These are phyloP conservation scores for Athene noctua DNA, from an alignment of 2,113 vertebrate species.

Conservation along the genomic window DNA sequence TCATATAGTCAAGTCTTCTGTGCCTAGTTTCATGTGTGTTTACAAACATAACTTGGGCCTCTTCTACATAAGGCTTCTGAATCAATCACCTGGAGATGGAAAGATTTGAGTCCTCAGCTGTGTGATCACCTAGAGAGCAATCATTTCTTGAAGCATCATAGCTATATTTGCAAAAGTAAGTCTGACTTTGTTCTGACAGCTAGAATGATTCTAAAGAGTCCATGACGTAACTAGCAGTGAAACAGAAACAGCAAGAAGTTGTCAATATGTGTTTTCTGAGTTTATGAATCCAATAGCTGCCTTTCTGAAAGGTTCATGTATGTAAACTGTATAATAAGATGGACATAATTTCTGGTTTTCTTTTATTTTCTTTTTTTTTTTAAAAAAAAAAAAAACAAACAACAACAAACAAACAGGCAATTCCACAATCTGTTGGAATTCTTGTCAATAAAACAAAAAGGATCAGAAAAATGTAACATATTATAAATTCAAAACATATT, in stretches of 20 bases:
- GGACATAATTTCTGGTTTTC: not conserved
- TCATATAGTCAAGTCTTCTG: not conserved
- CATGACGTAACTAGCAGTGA: not conserved
- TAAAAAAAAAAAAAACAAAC: too few species aligned
- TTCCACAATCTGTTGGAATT: not conserved
- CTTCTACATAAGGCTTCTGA: not conserved
- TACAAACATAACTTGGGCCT: not conserved
- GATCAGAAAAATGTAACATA: not conserved
- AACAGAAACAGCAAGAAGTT: not conserved
- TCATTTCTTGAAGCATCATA: not conserved
- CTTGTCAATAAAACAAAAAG: not conserved
- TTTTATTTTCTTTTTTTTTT: too few species aligned
- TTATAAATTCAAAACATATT: not conserved
- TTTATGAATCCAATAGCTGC: not conserved
- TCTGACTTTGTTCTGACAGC: not conserved
- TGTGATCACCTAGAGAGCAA: not conserved
- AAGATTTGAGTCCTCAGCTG: not conserved
- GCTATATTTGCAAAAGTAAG: not conserved
- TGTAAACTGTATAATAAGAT: not conserved
- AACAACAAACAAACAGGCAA: too few species aligned
- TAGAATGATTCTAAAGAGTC: not conserved
- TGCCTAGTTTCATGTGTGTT: not conserved
- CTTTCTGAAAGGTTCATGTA: not conserved
- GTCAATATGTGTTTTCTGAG: not conserved
- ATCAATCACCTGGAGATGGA: not conserved